phyloP scores from a whole-genome alignment of 1,140 invertebrate genomes.

The Pogonus chalceus region DNA sequence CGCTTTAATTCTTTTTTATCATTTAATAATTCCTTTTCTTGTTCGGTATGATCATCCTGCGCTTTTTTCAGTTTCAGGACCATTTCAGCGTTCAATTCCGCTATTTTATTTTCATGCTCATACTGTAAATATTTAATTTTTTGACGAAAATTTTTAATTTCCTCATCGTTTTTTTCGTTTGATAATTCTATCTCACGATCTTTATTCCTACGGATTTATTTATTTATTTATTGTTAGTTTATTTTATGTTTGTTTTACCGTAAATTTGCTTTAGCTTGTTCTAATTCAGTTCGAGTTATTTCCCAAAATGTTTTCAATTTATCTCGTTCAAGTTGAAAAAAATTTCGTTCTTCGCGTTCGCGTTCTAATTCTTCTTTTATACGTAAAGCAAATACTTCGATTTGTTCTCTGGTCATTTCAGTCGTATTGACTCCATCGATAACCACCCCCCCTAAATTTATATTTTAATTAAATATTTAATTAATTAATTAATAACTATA shows the following conservation, averaged over 20 bases:
- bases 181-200: constrained; percentile 81
- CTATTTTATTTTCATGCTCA: constrained; percentile 77
- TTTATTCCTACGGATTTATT: constrained; percentile 49
- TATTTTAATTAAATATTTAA: too few relatives aligned
- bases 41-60: constrained; percentile 59
- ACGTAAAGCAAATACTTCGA: constrained; percentile 76
- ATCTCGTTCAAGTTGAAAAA: constrained; percentile 89
- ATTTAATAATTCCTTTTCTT: constrained; percentile 64
- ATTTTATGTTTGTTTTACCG: constrained; percentile 16
- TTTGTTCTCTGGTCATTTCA: constrained; percentile 86
- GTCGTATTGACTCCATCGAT: constrained; percentile 87
- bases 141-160: constrained; percentile 81
- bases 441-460: too few relatives aligned
- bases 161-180: constrained; percentile 74
- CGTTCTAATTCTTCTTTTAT: constrained; percentile 88
- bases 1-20: constrained; percentile 70
- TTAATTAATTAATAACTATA: too few relatives aligned
- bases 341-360: constrained; percentile 89
- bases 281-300: constrained; percentile 72
- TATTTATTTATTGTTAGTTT: neutral
- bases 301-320: constrained; percentile 93
- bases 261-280: constrained; percentile 67
- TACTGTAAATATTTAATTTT: constrained; percentile 88
- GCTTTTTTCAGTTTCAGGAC: constrained; percentile 64
- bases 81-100: constrained; percentile 66